These are phyloP conservation scores for Thalpophila matura DNA, from an alignment of 2,888 invertebrate species.

Conservation along the genomic window DNA sequence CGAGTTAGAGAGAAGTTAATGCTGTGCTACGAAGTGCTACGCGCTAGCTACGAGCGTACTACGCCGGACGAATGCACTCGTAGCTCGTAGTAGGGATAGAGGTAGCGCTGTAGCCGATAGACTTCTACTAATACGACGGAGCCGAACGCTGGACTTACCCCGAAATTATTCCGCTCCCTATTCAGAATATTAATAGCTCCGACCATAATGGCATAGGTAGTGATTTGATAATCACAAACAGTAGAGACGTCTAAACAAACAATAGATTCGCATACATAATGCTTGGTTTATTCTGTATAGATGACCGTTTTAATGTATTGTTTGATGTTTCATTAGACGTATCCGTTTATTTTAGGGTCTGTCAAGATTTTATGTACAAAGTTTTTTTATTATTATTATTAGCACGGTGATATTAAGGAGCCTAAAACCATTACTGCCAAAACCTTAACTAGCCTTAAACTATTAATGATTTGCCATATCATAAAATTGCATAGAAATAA, in stretches of 20 bases:
- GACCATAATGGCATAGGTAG: constrained; percentile 70
- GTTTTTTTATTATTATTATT: not conserved
- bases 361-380: constrained; percentile 3
- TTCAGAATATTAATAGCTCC: constrained; percentile 77
- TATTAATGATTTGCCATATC: no score
- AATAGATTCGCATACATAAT: constrained; percentile 47
- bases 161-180: constrained; percentile 77
- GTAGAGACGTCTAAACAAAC: constrained; percentile 63
- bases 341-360: constrained; percentile 11
- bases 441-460: no score
- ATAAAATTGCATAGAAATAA: no score
- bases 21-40: constrained; percentile 54
- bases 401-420: no score
- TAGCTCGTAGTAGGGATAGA: constrained; percentile 34
- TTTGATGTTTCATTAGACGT: constrained; percentile 39
- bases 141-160: constrained; percentile 64
- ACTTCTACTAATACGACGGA: constrained; percentile 43
- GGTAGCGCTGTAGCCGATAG: constrained; percentile 32
- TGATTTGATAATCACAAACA: constrained; percentile 75
- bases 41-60: constrained; percentile 39
- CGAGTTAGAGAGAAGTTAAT: constrained; percentile 35
- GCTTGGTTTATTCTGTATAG: constrained; percentile 37
- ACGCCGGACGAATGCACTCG: constrained; percentile 23
- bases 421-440: no score
- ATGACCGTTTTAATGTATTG: constrained; percentile 26